Evolutionary conservation across 2,888 invertebrate genomes (phyloP).

Genomic region (Apotomis betuletana): DNA sequence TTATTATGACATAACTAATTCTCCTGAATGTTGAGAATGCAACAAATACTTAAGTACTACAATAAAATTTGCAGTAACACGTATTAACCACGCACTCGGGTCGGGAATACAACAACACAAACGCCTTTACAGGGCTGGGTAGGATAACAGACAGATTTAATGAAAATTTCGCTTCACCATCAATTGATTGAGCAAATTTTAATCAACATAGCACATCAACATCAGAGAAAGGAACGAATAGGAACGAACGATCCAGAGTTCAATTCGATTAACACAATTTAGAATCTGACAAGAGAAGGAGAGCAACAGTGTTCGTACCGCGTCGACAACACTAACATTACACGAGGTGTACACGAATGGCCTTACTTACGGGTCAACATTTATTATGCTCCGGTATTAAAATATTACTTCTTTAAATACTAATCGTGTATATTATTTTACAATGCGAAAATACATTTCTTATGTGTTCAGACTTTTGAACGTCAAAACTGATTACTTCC

Average conservation of each 20-base stretch:
- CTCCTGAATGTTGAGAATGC: constrained; percentile 29
- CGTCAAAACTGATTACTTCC: constrained; percentile 76
- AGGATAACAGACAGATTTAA: constrained; percentile 41
- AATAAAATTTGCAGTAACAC: constrained; percentile 40
- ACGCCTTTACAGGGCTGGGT: constrained; percentile 33
- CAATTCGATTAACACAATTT: constrained; percentile 65
- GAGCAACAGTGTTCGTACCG: constrained; percentile 74
- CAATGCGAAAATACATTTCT: constrained; percentile 82
- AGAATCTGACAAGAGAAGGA: constrained; percentile 68
- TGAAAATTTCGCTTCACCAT: constrained; percentile 57
- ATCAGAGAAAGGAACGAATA: constrained; percentile 70
- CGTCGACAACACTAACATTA: constrained; percentile 74
- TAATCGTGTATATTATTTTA: constrained; percentile 79
- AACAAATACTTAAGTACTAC: constrained; percentile 39
- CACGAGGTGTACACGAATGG: constrained; percentile 72
- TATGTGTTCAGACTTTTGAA: constrained; percentile 81
- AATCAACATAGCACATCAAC: constrained; percentile 70
- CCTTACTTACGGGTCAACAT: constrained; percentile 74
- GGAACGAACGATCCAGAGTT: constrained; percentile 75
- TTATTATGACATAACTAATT: constrained; percentile 37
- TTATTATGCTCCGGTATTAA: constrained; percentile 77
- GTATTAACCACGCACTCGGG: constrained; percentile 23
- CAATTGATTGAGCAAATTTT: constrained; percentile 78
- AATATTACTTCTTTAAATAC: constrained; percentile 79
- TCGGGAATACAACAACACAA: constrained; percentile 36